These are phyloP conservation scores for Leptinotarsa peninsularis DNA, from an alignment of 2,888 invertebrate species.

Conservation along the genomic window DNA sequence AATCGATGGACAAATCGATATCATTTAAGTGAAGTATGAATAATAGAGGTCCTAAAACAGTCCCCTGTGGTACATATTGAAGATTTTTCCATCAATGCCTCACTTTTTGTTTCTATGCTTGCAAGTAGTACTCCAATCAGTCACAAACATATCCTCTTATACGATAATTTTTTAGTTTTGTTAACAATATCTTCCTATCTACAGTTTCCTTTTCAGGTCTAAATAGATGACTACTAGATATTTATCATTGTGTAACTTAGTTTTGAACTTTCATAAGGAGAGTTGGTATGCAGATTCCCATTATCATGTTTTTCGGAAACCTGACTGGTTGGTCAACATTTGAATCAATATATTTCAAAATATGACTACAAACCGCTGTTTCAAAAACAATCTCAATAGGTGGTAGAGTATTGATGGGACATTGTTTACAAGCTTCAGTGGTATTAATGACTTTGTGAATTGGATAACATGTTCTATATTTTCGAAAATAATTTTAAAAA, in stretches of 20 bases:
- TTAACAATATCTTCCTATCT: neutral
- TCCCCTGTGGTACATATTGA: slow-evolving; percentile 1
- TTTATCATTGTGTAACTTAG: neutral
- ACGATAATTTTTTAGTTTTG: slow-evolving; percentile 8
- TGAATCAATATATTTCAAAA: slow-evolving; percentile 19
- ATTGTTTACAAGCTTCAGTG: neutral
- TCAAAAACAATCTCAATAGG: neutral
- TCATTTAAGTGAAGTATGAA: slow-evolving; percentile 17
- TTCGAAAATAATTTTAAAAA: no score
- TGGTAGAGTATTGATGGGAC: slow-evolving; percentile 10
- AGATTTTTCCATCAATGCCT: neutral
- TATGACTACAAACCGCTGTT: neutral
- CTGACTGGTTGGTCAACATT: slow-evolving; percentile 20
- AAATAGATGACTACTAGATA: slow-evolving; percentile 7
- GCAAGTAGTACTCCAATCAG: slow-evolving; percentile 14
- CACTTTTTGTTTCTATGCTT: slow-evolving; percentile 6
- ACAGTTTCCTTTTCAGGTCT: slow-evolving; percentile 5
- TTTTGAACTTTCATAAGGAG: neutral
- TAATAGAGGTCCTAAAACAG: neutral
- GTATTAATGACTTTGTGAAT: neutral
- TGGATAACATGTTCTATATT: neutral
- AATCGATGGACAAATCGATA: slow-evolving; percentile 18
- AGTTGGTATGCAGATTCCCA: slow-evolving; percentile 2
- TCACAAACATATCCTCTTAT: slow-evolving; percentile 4
- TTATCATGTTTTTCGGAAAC: slow-evolving; percentile 11